A percentile compares a stretch with the other conserved stretches of the same genome.
Evolutionary conservation across 2,113 vertebrate genomes (phyloP).

Genomic region (Xyliphius kryptos): DNA sequence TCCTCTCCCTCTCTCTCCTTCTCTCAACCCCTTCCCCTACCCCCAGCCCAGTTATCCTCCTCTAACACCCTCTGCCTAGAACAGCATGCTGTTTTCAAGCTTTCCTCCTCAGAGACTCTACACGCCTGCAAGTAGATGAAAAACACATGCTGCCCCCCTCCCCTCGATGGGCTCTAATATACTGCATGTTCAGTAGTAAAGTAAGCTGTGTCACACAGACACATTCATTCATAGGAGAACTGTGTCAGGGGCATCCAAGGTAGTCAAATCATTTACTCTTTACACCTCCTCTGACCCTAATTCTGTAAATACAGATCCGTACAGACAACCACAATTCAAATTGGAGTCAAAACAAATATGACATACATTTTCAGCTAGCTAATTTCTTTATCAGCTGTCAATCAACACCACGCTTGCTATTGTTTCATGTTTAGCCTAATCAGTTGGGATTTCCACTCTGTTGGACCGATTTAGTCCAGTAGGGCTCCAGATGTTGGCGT

Average conservation of each 20-base stretch:
- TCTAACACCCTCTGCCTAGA: conserved; percentile 57
- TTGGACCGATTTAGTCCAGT: conserved; percentile 47
- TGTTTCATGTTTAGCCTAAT: background rate
- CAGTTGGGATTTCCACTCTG: conserved; percentile 39
- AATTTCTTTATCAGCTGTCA: background rate
- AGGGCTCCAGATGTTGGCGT: conserved; percentile 52
- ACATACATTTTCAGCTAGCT: background rate
- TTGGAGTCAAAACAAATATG: too few species aligned
- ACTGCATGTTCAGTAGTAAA: conserved; percentile 52
- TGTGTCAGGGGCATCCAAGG: conserved; percentile 39
- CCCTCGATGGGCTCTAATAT: conserved; percentile 49
- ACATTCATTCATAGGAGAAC: conserved; percentile 60
- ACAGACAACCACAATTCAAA: too few species aligned
- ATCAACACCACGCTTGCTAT: too few species aligned
- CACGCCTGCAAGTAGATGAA: conserved; percentile 61
- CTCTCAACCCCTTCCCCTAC: too few species aligned
- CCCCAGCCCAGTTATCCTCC: conserved; percentile 48
- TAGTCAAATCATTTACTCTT: background rate
- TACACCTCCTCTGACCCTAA: conserved; percentile 5
- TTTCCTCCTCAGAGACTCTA: conserved; percentile 62
- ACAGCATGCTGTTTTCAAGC: conserved; percentile 55
- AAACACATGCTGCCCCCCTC: conserved; percentile 61
- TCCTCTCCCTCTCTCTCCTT: conserved; percentile 41
- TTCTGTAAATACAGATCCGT: too few species aligned
- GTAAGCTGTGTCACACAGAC: conserved; percentile 57